Evolutionary conservation across 2,797 vertebrate species (phyloP), one percentile per base, ranked within the genome.

Genomic region (Thamnophis elegans): DNA sequence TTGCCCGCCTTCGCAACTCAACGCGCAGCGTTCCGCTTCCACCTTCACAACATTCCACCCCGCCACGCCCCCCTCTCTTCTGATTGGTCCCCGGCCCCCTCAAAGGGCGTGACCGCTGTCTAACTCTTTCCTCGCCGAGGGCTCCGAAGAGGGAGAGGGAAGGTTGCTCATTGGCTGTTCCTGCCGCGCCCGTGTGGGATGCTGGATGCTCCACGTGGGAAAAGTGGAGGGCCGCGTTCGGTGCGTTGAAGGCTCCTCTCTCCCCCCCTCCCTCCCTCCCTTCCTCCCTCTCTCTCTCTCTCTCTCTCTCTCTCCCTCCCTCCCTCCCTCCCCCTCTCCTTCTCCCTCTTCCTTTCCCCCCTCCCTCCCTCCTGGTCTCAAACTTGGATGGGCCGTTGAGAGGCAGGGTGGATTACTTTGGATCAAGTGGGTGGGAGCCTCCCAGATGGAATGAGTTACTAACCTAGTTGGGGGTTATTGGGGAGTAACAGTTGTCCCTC

Each of bases 111-210:
- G 95, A 90, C 93, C 91, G 92, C 1, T 26, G 42, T 16, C 90
- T 97, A 96, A 96, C 97, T 88, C 94, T 42, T 96, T 96, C 91
- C 88, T 73, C 25, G 0, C 96, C 90, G 54, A 60, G 32, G 65
- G 12, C 1, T 6, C n/a, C 26, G 14, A 25, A 9, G 1, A 5
- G 47, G 22, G 26, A 11, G 20, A 1, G 11, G 87, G 4, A 25
- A 36, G 11, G 11, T 7, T 16, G 32, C 7, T 14, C 14, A 20
- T 58, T 54, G 89, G 54, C 51, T 90, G 3, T 32, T 28, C 20
- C 56, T 32, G 14, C 88, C 18, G 60, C 36, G 36, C 88, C 87
- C 32, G 56, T 22, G 56, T 0, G 32, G 42, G 47, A 62, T 22
- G 54, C 53, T 32, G 20, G 86, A 51, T 5, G 47, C 47, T 56